These are phyloP conservation scores for Ciconia nigra DNA, from an alignment of 2,797 vertebrate genomes.

Conservation along the genomic window DNA sequence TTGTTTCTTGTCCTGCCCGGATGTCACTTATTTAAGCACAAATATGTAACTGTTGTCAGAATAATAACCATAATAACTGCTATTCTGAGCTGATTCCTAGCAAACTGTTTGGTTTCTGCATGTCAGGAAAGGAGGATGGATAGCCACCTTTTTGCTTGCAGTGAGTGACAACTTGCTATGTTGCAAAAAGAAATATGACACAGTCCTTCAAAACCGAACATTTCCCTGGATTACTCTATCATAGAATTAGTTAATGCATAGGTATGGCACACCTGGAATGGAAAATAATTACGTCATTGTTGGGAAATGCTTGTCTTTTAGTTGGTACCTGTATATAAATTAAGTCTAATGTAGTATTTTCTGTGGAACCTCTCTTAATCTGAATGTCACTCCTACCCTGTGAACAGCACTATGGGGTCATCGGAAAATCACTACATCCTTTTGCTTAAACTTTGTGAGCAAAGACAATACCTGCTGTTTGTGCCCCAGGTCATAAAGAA, in stretches of 20 bases:
- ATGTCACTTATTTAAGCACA: not conserved
- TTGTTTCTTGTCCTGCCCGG: not conserved
- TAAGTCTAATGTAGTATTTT: not conserved
- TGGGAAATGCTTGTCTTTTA: not conserved
- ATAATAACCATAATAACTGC: not conserved
- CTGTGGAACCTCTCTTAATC: not conserved
- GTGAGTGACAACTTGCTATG: not conserved
- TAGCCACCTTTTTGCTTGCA: not conserved
- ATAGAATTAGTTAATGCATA: not conserved
- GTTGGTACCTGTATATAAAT: not conserved
- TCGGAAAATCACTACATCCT: not conserved
- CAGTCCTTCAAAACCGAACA: not conserved
- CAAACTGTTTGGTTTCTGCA: not conserved
- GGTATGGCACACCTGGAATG: not conserved
- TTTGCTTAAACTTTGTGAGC: not conserved
- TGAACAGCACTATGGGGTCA: not conserved
- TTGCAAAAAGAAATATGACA: not conserved
- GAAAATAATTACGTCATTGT: not conserved
- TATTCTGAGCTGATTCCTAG: not conserved
- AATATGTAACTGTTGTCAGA: not conserved
- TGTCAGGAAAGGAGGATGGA: not conserved
- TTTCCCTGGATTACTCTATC: not conserved
- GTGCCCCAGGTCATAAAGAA: not conserved
- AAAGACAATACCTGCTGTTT: not conserved
- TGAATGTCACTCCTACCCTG: not conserved